A percentile compares a stretch with the other conserved stretches of the same genome.
Conservation (phyloP, 2,888 invertebrate species). For the Synergus itoensis region DNA sequence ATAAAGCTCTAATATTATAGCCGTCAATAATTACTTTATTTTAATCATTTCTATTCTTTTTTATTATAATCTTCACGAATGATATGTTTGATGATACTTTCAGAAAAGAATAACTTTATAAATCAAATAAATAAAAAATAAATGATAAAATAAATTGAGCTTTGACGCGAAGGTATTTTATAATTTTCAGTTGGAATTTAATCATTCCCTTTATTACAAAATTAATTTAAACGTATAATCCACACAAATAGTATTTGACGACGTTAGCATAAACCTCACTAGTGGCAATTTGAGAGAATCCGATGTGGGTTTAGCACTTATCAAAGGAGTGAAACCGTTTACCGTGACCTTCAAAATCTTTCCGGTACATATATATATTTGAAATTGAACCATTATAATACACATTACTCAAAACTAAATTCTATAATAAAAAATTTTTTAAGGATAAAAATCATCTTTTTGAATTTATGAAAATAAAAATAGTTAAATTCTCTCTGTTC, state of each 20-base stretch:
- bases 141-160: neutral
- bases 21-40: too few species aligned
- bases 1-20: too few species aligned
- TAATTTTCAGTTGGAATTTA: too few species aligned
- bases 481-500: neutral
- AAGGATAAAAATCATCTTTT: neutral
- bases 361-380: slow-evolving; percentile 1
- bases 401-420: neutral
- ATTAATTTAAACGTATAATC: neutral
- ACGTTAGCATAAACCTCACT: neutral
- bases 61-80: too few species aligned
- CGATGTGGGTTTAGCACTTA: neutral
- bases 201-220: neutral
- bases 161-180: neutral
- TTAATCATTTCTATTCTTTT: too few species aligned
- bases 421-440: neutral
- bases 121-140: too few species aligned
- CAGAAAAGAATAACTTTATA: too few species aligned
- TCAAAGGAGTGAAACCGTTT: neutral
- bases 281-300: slow-evolving; percentile 15
- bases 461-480: neutral
- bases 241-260: neutral
- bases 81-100: too few species aligned
- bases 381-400: slow-evolving; percentile 5
- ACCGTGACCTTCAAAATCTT: slow-evolving; percentile 12